These are phyloP conservation scores for Ashinkailepas kermadecensis DNA, from an alignment of 2,888 invertebrate species.

Conservation along the genomic window DNA sequence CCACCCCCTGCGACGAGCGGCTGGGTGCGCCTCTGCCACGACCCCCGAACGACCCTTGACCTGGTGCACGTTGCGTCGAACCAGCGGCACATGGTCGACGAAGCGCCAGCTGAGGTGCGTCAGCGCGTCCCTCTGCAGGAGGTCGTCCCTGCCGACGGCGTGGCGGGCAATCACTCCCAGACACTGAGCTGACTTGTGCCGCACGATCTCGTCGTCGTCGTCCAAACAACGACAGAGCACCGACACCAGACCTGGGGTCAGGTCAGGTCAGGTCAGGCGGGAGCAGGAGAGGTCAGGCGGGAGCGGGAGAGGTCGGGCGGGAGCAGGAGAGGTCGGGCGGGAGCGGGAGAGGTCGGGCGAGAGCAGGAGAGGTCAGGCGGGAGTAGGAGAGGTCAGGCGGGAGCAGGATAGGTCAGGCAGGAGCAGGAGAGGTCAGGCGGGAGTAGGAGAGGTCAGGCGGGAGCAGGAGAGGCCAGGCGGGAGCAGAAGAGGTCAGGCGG, in stretches of 20 bases:
- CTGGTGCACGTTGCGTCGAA: not conserved
- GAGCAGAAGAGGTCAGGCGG: not conserved
- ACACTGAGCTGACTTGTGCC: constrained; percentile 13
- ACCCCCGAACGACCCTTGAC: not conserved
- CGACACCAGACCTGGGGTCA: not conserved
- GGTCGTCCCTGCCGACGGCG: not conserved
- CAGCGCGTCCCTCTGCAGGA: not conserved
- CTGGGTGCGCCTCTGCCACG: too few species aligned
- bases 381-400: too few species aligned
- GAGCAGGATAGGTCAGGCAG: not conserved
- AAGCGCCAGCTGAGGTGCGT: not conserved
- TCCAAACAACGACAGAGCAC: not conserved
- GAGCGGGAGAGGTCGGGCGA: too few species aligned
- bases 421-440: not conserved
- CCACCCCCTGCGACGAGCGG: too few species aligned
- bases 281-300: not conserved
- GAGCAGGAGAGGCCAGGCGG: not conserved
- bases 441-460: not conserved
- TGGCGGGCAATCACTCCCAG: not conserved
- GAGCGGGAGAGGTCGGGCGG: not conserved
- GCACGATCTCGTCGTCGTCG: not conserved
- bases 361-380: too few species aligned
- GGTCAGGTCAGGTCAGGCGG: not conserved
- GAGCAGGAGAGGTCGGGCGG: too few species aligned
- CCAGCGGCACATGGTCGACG: not conserved